Base-by-base conservation (phyloP, 2,113 vertebrate genomes). In the Microcebus ravelobensis region DNA sequence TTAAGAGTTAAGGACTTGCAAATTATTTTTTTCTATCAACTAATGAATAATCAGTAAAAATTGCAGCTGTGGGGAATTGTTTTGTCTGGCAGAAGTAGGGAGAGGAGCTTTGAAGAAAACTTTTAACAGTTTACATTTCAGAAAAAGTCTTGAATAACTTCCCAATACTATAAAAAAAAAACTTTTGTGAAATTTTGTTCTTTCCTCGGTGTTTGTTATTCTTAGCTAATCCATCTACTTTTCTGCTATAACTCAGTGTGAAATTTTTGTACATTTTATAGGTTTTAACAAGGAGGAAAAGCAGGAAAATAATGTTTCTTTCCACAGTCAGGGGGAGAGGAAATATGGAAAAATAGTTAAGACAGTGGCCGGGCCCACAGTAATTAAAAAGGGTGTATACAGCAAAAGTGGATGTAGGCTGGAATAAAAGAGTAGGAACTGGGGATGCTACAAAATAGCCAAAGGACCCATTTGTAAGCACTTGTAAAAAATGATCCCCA, bases 221-320 rank as follows among this genome's bases (percentile, higher is more conserved):
- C 17, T 71, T 80, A 31, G 59, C 61, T 95, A 93, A 86, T 61
- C 8, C 8, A 4, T 65, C 63, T 68, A 25, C 90, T 96, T 90
- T 93, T 76, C 87, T 55, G 8, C 52, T 87, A 67, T 86, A 76
- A 76, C 48, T 87, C 86, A 87, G n/a, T 93, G 59, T 82, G 59
- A 93, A 93, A 87, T 91, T 61, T 90, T 77, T 79, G 39, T 92
- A 59, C 31, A 17, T 82, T 23, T 85, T 36, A 95, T 63, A 45
- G 25, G 34, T n/a, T 89, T 95, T 70, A 77, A 79, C 8, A n/a
- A 65, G 34, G 21, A 67, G 45, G 45, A 80, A 67, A 80, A 79
- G 31, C 63, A 48, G n/a, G 31, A 48, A 71, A 61, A 23, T 86
- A 36, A 14, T 65, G 8, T 71, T 55, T 90, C n/a, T 14, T 77